These are phyloP conservation scores for Scolopax rusticola DNA, from an alignment of 2,797 vertebrate species.

Conservation along the genomic window DNA sequence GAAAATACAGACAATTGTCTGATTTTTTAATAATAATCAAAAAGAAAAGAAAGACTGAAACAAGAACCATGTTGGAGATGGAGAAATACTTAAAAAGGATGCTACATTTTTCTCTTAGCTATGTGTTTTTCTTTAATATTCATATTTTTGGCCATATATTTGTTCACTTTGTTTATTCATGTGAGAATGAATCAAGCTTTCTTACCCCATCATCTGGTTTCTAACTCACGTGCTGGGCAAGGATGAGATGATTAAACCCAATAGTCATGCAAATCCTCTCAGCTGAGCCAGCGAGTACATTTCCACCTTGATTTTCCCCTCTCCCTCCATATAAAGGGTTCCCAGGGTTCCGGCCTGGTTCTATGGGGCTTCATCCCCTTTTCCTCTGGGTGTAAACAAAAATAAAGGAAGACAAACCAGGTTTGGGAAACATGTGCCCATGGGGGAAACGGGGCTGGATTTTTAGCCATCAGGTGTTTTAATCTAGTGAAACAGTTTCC, in stretches of 20 bases:
- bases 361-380: neutral
- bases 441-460: fast-evolving
- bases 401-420: neutral
- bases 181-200: neutral
- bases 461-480: neutral
- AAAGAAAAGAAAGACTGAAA: neutral
- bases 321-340: neutral
- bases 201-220: neutral
- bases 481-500: neutral
- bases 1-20: neutral
- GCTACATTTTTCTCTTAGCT: neutral
- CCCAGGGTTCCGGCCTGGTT: neutral
- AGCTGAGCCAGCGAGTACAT: neutral
- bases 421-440: fast-evolving
- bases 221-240: neutral
- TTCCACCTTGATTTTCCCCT: neutral
- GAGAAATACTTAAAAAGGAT: neutral
- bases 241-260: neutral
- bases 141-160: neutral
- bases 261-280: neutral
- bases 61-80: neutral
- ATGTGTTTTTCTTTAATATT: fast-evolving
- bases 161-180: neutral
- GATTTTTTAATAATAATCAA: neutral
- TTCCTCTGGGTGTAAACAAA: neutral